Evolutionary conservation across 2,888 invertebrate species (phyloP), one percentile per base, ranked within the genome.

Genomic region (Melanchra persicariae): DNA sequence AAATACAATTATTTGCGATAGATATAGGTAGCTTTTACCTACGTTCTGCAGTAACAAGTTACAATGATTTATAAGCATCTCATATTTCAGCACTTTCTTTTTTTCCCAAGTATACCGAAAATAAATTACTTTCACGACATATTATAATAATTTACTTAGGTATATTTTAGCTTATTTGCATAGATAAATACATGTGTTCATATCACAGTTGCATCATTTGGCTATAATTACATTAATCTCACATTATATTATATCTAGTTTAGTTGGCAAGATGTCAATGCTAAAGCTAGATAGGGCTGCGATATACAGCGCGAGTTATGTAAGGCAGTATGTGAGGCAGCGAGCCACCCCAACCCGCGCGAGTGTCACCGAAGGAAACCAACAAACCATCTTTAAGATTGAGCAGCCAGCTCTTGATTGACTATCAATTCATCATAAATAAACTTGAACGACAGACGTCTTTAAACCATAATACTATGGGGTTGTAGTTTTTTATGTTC

Each of bases 171-270:
- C 58, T 58, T 81, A 77, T 57, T 67, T 69, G 69, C 52, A 45
- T 66, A 79, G 55, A 76, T 76, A 78, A 71, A 81, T 71, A 76
- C 63, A 74, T 79, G 67, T 73, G 71, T 76, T 74, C 58, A 76
- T 85, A 85, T 86, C 86, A 86, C 86, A 86, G 86, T 74, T 79
- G 61, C 66, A 81, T 66, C 55, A 79, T 86, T 86, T 86, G 86
- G 86, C 84, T 81, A 65, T 85, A 63, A 66, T 77, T 68, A 67
- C 61, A 57, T 59, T 70, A 61, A 47, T 67, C 62, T 77, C 67
- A 60, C 59, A 43, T n/a, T 43, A 40, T 30, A 51, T 34, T 58
- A 26, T 60, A 70, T 34, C 30, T 69, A 69, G 24, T 22, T 57
- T 47, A 52, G 34, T 24, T 70, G 73, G 81, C 74, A 74, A 77